These are phyloP conservation scores for Lethocerus indicus DNA, from an alignment of 1,140 invertebrate genomes.

Conservation along the genomic window DNA sequence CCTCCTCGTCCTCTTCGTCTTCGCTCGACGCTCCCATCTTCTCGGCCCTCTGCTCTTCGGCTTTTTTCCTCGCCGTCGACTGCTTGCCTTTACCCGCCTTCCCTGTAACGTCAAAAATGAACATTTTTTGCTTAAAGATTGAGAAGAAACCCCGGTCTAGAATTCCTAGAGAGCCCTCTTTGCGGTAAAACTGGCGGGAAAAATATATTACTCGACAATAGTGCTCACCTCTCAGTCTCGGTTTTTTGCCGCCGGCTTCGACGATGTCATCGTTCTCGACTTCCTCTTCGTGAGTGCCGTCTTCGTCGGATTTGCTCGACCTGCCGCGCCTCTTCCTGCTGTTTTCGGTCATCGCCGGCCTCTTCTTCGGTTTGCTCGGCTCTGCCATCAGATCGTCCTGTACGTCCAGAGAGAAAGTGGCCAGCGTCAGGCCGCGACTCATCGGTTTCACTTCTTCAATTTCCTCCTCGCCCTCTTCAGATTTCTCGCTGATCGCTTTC, in stretches of 20 bases:
- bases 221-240: not conserved
- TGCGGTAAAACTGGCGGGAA: too few relatives aligned
- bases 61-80: not conserved
- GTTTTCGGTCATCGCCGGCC: not conserved
- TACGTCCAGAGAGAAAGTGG: conserved; percentile 3
- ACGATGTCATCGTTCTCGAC: conserved; percentile 25
- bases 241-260: conserved; percentile 21
- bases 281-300: conserved; percentile 6
- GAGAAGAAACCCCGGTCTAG: too few relatives aligned
- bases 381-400: conserved; percentile 6
- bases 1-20: not conserved
- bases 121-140: not conserved
- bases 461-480: not conserved
- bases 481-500: not conserved
- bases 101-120: not conserved
- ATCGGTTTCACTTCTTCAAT: not conserved
- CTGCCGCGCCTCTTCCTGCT: not conserved
- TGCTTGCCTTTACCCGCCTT: not conserved
- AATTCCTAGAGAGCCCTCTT: too few relatives aligned
- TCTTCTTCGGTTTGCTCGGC: not conserved
- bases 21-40: not conserved
- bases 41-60: not conserved
- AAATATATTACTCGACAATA: too few relatives aligned
- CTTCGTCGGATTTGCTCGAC: conserved; percentile 1
- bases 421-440: not conserved